phyloP scores from a whole-genome alignment of 1,140 invertebrate genomes.

The Procambarus clarkii region DNA sequence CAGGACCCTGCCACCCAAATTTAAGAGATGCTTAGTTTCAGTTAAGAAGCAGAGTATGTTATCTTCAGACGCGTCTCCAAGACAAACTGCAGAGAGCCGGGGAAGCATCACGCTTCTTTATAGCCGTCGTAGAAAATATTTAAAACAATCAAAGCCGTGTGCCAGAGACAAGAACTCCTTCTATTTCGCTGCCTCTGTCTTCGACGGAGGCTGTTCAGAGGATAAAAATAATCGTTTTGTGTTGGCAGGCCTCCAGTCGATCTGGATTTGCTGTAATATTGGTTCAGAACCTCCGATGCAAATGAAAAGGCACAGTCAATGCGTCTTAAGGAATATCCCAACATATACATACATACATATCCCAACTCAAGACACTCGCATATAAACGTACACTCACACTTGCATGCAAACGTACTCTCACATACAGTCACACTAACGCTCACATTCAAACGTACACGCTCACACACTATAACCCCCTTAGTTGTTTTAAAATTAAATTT shows the following conservation, averaged over 20 bases:
- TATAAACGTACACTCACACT: neutral
- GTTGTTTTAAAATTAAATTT: neutral
- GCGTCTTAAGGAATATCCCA: no score
- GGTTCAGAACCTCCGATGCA: no score
- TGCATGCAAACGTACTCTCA: neutral
- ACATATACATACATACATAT: no score
- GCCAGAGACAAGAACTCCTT: neutral
- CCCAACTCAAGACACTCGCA: neutral
- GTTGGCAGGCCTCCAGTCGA: neutral
- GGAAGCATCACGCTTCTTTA: neutral
- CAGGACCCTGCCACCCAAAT: neutral
- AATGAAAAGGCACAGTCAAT: neutral
- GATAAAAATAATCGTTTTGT: neutral
- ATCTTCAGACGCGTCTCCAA: neutral
- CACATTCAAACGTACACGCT: no score
- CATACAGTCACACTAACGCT: no score
- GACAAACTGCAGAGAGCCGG: neutral
- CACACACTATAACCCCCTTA: no score
- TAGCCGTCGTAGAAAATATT: neutral
- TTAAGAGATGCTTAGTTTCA: neutral
- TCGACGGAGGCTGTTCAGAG: neutral
- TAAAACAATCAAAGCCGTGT: constrained; percentile 5
- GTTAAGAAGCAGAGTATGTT: neutral
- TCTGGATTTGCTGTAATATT: neutral
- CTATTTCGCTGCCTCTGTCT: neutral